phyloP scores from a whole-genome alignment of 1,140 invertebrate species.

The Scylla paramamosain region DNA sequence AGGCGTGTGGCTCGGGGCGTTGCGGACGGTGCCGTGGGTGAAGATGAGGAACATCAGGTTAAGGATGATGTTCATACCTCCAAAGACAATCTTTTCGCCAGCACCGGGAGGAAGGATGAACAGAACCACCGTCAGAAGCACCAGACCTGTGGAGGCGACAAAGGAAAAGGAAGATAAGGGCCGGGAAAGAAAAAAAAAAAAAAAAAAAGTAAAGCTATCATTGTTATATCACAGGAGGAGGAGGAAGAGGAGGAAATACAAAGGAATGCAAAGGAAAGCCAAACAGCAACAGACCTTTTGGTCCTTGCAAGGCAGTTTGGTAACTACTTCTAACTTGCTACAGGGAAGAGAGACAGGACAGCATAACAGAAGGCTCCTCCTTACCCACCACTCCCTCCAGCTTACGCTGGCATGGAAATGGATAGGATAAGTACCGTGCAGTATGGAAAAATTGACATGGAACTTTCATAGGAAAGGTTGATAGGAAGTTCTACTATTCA shows the following conservation, averaged over 20 bases:
- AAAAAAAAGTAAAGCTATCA: background rate
- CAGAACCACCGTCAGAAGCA: background rate
- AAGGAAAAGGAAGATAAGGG: background rate
- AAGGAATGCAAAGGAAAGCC: too few species aligned
- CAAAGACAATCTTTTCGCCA: constrained; percentile 16
- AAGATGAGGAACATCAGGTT: constrained; percentile 40
- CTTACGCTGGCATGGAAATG: too few species aligned
- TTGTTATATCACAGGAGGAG: background rate
- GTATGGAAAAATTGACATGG: too few species aligned
- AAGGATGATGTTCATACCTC: background rate
- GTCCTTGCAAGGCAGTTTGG: too few species aligned
- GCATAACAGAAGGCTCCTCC: too few species aligned
- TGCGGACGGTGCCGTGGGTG: background rate
- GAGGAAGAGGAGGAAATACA: background rate
- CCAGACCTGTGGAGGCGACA: background rate
- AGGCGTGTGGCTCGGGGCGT: constrained; percentile 32
- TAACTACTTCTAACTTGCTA: too few species aligned
- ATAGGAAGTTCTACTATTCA: too few species aligned
- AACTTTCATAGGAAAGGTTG: background rate
- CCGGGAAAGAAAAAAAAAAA: background rate
- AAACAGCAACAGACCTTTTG: too few species aligned
- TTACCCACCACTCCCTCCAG: too few species aligned
- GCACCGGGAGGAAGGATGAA: constrained; percentile 16
- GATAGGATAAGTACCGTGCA: too few species aligned
- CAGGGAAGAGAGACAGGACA: too few species aligned